A percentile compares a stretch with the other conserved stretches of the same genome.
Evolutionary conservation across 2,113 vertebrate genomes (phyloP).

Genomic region (Rhodinocichla rosea): DNA sequence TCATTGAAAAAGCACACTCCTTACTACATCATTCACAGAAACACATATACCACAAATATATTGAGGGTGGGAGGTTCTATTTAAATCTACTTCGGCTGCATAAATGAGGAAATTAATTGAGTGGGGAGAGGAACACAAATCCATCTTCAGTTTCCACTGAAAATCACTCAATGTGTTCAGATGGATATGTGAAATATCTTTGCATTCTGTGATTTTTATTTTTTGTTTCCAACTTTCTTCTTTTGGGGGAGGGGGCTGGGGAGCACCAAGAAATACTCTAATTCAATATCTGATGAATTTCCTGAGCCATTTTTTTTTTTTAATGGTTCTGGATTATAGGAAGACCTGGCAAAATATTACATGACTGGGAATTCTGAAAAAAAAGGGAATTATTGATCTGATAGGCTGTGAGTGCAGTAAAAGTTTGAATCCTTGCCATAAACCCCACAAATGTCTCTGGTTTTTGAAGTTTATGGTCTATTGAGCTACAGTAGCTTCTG

Average conservation of each 20-base stretch:
- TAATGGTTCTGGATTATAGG: background rate
- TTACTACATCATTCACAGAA: background rate
- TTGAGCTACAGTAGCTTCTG: slow-evolving; percentile 5
- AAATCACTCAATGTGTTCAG: background rate
- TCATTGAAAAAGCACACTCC: background rate
- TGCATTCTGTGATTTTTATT: background rate
- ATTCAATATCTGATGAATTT: background rate
- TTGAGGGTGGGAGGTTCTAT: background rate
- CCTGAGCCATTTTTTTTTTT: background rate
- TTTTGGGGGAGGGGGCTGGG: rapidly evolving
- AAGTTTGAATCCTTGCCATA: slow-evolving; percentile 42
- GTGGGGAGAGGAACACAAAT: background rate
- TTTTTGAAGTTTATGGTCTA: slow-evolving; percentile 17
- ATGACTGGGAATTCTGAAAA: background rate
- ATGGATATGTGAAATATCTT: background rate
- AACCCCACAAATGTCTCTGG: slow-evolving; percentile 6
- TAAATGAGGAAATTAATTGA: background rate
- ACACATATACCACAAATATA: background rate
- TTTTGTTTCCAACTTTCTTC: background rate
- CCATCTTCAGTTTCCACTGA: background rate
- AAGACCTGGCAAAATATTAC: background rate
- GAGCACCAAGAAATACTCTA: background rate
- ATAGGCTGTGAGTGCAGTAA: slow-evolving; percentile 4
- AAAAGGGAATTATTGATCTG: slow-evolving; percentile 58
- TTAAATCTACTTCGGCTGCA: background rate